Base-by-base conservation (phyloP, 2,888 invertebrate genomes). In the Sthenelais limicola region DNA sequence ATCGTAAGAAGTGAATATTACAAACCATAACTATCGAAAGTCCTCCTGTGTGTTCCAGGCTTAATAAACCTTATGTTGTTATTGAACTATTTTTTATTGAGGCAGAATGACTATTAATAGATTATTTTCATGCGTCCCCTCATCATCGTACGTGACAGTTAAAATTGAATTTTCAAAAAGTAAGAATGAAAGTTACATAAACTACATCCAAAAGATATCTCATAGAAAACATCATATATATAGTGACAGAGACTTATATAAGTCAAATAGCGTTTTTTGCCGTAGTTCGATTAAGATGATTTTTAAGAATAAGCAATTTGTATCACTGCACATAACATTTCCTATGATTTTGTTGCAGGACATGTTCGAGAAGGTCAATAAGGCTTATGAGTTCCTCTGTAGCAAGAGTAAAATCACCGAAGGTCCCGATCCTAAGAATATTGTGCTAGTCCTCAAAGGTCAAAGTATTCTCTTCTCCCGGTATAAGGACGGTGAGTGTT, bases 341-440 rank as follows among this genome's bases (percentile, higher is more conserved):
- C 12, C 47, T 12, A 43, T 43, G 12, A 43, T 21, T 47, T 70
- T 43, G 43, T 68, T 30, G 7, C 86, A 94, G 92, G 97, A 98
- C 86, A 93, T 93, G 83, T 99, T 99, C 89, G 97, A 98, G 86
- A 92, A 93, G 82, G 97, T 99, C 26, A 98, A 97, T 89, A 94
- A 95, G 87, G 98, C 99, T 0, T 99, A 99, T 87, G 98, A 99
- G 89, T 98, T 98, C 88, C 90, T 99, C 24, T 98, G 97, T 88
- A 77, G 97, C 81, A 91, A 96, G 74, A 93, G 94, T 54, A 85
- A 85, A 71, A 78, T 85, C 32, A 82, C 82, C 5, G 87, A 88
- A 24, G 97, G 96, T 0, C 98, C 98, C 0, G 96, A 98, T 90
- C 94, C 97, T 0, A 93, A 96, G 84, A 96, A 98, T 85, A 88